Conservation (phyloP, 2,888 invertebrate genomes). For the Cyrtodaria siliqua region DNA sequence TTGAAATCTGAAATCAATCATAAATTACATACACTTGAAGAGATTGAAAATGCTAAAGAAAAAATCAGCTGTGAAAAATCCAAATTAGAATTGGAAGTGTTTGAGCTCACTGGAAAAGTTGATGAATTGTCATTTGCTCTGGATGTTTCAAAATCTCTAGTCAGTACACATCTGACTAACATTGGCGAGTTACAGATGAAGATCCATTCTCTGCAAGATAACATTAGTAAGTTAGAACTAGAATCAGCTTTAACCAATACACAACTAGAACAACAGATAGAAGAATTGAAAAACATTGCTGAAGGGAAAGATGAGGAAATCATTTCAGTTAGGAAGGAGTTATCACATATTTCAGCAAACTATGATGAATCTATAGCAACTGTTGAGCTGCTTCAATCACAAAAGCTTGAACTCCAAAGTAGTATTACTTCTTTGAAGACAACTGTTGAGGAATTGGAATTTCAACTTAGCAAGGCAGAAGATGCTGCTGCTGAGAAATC, state of each 20-base stretch:
- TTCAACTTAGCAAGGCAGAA: constrained; percentile 15
- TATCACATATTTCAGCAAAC: constrained; percentile 17
- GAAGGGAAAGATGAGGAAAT: constrained; percentile 5
- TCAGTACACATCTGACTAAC: too few relatives aligned
- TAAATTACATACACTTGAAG: constrained; percentile 16
- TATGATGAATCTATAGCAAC: neutral
- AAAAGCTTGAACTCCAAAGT: constrained; percentile 16
- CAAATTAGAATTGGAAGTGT: constrained; percentile 21
- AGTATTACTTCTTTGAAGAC: constrained; percentile 15
- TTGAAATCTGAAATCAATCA: constrained; percentile 1
- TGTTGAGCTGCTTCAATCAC: neutral
- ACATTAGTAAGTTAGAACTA: too few relatives aligned
- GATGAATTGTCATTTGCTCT: constrained; percentile 15
- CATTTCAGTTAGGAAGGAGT: neutral
- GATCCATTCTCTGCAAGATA: too few relatives aligned
- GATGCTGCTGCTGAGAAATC: constrained; percentile 16
- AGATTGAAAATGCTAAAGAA: constrained; percentile 11
- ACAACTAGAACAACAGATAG: neutral
- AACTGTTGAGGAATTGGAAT: constrained; percentile 26
- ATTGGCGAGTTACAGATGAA: too few relatives aligned
- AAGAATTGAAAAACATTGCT: constrained; percentile 10
- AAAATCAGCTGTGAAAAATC: constrained; percentile 16
- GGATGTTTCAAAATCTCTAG: too few relatives aligned
- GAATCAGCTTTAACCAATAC: neutral
- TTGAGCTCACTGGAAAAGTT: constrained; percentile 13